Conservation (phyloP, 2,888 invertebrate species). For the Leucania comma region DNA sequence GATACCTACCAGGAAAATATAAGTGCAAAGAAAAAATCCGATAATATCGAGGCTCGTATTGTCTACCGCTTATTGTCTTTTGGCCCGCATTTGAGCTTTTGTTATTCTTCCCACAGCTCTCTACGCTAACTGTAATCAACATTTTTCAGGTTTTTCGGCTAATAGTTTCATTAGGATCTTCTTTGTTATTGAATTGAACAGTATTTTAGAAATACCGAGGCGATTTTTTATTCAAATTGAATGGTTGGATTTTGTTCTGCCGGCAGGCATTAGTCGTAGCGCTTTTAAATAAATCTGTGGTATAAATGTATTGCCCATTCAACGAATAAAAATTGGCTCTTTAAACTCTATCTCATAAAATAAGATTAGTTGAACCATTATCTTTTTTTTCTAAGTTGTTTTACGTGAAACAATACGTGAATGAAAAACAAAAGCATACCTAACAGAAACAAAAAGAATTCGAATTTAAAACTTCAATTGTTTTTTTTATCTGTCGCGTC, state of each 20-base stretch:
- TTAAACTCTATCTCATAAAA: conserved; percentile 8
- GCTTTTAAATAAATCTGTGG: conserved; percentile 21
- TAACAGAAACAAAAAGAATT: conserved; percentile 26
- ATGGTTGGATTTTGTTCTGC: conserved; percentile 33
- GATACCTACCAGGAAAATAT: conserved; percentile 70
- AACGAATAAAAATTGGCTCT: conserved; percentile 28
- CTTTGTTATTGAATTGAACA: conserved; percentile 34
- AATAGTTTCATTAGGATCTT: conserved; percentile 58
- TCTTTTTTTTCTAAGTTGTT: conserved; percentile 6
- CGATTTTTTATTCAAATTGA: conserved; percentile 46
- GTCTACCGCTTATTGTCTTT: conserved; percentile 68
- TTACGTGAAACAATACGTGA: not conserved
- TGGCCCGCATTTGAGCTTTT: conserved; percentile 58
- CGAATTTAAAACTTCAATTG: conserved; percentile 34
- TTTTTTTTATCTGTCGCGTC: conserved; percentile 9
- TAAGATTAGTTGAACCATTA: not conserved
- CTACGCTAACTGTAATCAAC: conserved; percentile 44
- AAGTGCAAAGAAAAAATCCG: conserved; percentile 65
- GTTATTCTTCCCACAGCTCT: conserved; percentile 54
- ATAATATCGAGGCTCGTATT: conserved; percentile 68
- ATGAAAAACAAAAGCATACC: conserved; percentile 13
- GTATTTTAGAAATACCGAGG: conserved; percentile 29
- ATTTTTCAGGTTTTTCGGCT: conserved; percentile 54
- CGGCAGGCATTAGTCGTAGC: conserved; percentile 28
- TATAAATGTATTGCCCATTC: conserved; percentile 43